Conservation (phyloP, 1,140 invertebrate species). For the Galleria mellonella region DNA sequence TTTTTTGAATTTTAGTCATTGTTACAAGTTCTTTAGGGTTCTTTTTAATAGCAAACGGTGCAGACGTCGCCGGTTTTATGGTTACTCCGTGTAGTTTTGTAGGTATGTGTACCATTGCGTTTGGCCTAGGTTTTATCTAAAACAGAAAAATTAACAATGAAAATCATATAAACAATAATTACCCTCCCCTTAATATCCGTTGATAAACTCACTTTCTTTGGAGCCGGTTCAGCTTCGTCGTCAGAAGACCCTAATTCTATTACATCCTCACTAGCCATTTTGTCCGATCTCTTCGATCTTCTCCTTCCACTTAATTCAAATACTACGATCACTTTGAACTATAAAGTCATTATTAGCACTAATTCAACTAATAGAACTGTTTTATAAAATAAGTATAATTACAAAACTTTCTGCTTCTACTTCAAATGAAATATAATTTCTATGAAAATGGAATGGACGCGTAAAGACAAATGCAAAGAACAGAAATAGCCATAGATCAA, state of each 20-base stretch:
- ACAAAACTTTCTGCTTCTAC: too few relatives aligned
- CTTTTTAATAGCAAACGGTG: conserved; percentile 2
- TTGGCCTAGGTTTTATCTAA: conserved; percentile 42
- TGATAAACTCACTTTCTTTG: conserved; percentile 40
- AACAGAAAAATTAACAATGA: conserved; percentile 19
- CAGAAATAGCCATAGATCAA: too few relatives aligned
- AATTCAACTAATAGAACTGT: too few relatives aligned
- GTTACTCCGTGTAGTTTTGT: conserved; percentile 32
- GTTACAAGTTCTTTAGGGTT: conserved; percentile 11
- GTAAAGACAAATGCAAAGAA: too few relatives aligned
- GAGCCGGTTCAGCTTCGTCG: conserved; percentile 50
- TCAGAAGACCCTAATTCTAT: conserved; percentile 64
- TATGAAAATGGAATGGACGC: too few relatives aligned
- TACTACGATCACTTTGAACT: too few relatives aligned
- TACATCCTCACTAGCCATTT: conserved; percentile 53
- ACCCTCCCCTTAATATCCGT: neutral
- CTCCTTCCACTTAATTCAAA: too few relatives aligned
- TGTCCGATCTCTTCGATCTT: too few relatives aligned
- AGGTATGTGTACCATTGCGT: conserved; percentile 62
- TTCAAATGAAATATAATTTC: too few relatives aligned
- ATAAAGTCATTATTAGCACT: too few relatives aligned
- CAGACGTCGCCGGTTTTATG: conserved; percentile 30
- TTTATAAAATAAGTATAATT: too few relatives aligned
- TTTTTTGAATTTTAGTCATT: conserved; percentile 14
- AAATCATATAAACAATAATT: neutral